phyloP scores from a whole-genome alignment of 2,113 vertebrate species.

The Menura novaehollandiae region DNA sequence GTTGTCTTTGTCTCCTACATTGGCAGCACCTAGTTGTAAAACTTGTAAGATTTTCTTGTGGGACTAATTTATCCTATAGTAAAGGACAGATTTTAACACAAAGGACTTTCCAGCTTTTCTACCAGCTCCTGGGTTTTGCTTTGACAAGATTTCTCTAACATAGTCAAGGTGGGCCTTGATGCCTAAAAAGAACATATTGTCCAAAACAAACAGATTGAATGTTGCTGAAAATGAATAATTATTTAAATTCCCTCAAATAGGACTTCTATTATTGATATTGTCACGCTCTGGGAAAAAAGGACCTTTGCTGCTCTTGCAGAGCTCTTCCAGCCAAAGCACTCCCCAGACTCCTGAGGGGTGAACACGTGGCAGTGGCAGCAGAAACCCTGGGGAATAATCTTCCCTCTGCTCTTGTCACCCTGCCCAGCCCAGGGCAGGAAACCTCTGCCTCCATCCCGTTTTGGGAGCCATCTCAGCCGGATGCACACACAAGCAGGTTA shows the following conservation, averaged over 20 bases:
- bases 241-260: neutral
- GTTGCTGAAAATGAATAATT: neutral
- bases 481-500: neutral
- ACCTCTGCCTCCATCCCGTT: neutral
- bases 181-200: neutral
- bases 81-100: neutral
- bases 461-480: neutral
- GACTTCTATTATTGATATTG: neutral
- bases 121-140: neutral
- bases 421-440: neutral
- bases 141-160: neutral
- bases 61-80: neutral
- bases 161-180: neutral
- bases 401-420: neutral
- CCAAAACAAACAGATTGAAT: neutral
- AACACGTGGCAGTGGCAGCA: fast-evolving
- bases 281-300: neutral
- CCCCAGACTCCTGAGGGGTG: neutral
- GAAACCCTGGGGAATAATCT: neutral
- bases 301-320: neutral
- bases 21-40: neutral
- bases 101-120: neutral
- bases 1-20: neutral
- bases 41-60: neutral
- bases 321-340: neutral